Evolutionary conservation across 2,113 vertebrate genomes (phyloP), one percentile per base, ranked within the genome.

Genomic region (Stictonetta naevosa): DNA sequence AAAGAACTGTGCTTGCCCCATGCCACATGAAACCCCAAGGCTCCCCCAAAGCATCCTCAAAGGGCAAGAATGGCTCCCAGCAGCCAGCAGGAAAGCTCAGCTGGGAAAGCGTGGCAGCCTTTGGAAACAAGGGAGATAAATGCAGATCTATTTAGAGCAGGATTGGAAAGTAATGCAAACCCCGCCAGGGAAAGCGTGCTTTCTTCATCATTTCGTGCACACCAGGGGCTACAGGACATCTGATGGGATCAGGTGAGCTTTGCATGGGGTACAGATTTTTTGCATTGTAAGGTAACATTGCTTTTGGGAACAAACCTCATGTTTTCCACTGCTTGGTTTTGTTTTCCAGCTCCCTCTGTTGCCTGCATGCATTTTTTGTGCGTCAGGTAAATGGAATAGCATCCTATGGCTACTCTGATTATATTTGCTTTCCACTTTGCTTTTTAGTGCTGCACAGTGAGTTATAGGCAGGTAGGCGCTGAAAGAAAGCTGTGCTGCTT

Each of bases 161-260:
- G 82, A 92, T 23, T 33, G 26, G 84, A 75, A 97, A 97, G 46
- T 71, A 85, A 95, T 77, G 94, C 86, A 91, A 96, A 83, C 50
- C 84, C 77, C 12, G 4, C 68, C 11, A 56, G 92, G 88, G 87
- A 91, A 90, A 86, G 36, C 15, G n/a, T 90, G 62, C 64, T 38
- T 76, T 63, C 94, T 91, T 92, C 94, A 40, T 94, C 95, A 85
- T 77, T 72, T 89, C 48, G 26, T 69, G 80, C 28, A 68, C 74
- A 42, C 93, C 96, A 69, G 90, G 95, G 94, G 95, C 92, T 93
- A 15, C 15, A 74, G 89, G 96, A 96, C 96, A 92, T 97, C 97
- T 96, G 85, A 92, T 48, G 84, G 95, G 96, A 95, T 83, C 97
- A 98, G 98, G 98, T 98, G 98, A 98, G 98, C 96, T 90, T 34